Base-by-base conservation (phyloP, 2,113 vertebrate genomes). In the Megaceryle maxima region DNA sequence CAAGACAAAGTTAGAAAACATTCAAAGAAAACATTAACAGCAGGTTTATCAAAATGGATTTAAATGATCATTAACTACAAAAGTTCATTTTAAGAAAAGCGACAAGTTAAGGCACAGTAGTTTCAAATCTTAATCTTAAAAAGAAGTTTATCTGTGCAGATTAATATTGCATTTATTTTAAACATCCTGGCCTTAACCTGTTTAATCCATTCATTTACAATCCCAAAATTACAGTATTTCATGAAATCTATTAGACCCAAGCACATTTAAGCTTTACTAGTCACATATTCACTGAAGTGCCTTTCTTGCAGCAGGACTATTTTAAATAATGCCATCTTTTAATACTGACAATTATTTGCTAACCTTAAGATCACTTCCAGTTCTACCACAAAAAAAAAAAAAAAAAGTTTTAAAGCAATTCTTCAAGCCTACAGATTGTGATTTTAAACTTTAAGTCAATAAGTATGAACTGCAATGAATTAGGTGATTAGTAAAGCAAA, bases 1-100 rank as follows among this genome's bases (percentile, higher is more conserved):
- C 99, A 99, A 99, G 98, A 99, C 99, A 99, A 98, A 98, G 98
- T 99, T 99, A 99, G 98, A 99, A 98, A 97, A 98, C 98, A 98
- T 98, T 98, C 97, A 98, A 97, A 97, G 97, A 97, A 97, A 98
- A 97, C 98, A 98, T 98, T 97, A 98, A 98, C 98, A 98, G 98
- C 97, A 98, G 98, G 98, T 98, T 99, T 99, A 98, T 99, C 98
- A 99, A 98, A 99, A 99, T 98, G 98, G 98, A 98, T 98, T 99
- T 98, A 98, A 98, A 98, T 95, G 95, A 98, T 97, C 97, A 97
- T 97, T 97, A 98, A 98, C 98, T 98, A 98, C 97, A 98, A 98
- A 98, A 98, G 96, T 97, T 97, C 96, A 91, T 94, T 96, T 96
- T 97, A 98, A 97, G 96, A 96, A 97, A 98, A 98, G 97, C 97